These are phyloP conservation scores for Polietes domitor DNA, from an alignment of 2,888 invertebrate genomes.

Conservation along the genomic window DNA sequence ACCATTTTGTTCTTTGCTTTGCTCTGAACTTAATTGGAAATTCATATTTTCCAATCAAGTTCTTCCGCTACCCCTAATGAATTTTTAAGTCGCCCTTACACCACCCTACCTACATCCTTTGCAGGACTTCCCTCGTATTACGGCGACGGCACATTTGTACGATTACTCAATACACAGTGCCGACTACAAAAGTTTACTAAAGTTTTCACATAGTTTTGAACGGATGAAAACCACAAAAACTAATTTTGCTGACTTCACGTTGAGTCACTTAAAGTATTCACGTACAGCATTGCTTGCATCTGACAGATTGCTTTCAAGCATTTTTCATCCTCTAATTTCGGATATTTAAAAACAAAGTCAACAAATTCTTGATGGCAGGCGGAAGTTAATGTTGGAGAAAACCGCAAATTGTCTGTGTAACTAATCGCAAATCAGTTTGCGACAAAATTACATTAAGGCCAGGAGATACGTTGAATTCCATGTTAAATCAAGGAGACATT, in stretches of 20 bases:
- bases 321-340: constrained; percentile 10
- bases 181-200: neutral
- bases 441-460: no score
- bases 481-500: no score
- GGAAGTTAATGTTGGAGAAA: neutral
- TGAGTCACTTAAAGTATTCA: constrained; percentile 14
- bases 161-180: neutral
- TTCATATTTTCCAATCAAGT: no score
- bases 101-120: neutral
- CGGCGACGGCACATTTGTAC: neutral
- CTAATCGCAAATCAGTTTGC: neutral
- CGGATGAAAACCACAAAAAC: constrained; percentile 74
- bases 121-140: neutral
- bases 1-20: no score
- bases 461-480: no score
- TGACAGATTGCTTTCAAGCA: constrained; percentile 2
- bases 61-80: no score
- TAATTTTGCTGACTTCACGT: constrained; percentile 67
- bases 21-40: no score
- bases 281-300: neutral
- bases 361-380: neutral
- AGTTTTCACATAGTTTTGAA: constrained; percentile 19
- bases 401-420: neutral
- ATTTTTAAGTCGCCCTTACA: no score
- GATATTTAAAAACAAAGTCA: neutral